Percentiles rank a stretch among this genome's conserved stretches.
phyloP scores from a whole-genome alignment of 2,888 invertebrate species.

The Spilosoma lubricipeda region DNA sequence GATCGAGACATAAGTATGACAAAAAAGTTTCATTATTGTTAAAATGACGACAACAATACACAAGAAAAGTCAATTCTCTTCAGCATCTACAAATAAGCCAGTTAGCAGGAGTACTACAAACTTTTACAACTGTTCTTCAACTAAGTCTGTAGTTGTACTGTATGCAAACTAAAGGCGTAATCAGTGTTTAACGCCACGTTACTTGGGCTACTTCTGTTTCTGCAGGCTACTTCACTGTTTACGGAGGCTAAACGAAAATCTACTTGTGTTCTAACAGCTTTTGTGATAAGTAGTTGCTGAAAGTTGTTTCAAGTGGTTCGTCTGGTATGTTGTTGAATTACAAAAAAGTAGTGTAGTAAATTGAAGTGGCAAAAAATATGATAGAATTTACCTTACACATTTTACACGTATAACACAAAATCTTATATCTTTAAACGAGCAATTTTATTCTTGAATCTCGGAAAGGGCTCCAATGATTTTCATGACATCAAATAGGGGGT shows the following conservation, averaged over 20 bases:
- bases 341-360: too few relatives aligned
- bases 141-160: slow-evolving; percentile 41
- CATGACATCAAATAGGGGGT: too few relatives aligned
- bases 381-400: too few relatives aligned
- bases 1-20: neutral
- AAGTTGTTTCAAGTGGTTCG: slow-evolving; percentile 16
- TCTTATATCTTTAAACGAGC: too few relatives aligned
- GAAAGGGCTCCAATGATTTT: too few relatives aligned
- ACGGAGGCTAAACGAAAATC: slow-evolving; percentile 37
- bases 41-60: neutral
- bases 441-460: too few relatives aligned
- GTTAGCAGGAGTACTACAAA: slow-evolving; percentile 38
- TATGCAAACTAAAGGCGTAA: slow-evolving; percentile 57
- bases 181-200: slow-evolving; percentile 59
- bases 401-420: too few relatives aligned
- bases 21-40: neutral
- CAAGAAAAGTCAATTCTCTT: neutral
- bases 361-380: too few relatives aligned
- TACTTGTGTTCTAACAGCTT: slow-evolving; percentile 25
- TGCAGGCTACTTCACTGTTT: slow-evolving; percentile 38
- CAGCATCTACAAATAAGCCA: neutral
- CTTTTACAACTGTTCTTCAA: slow-evolving; percentile 36
- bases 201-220: slow-evolving; percentile 52
- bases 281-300: slow-evolving; percentile 26
- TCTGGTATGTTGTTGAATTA: slow-evolving; percentile 1